Evolutionary conservation across 2,797 vertebrate genomes (phyloP).

Genomic region (Parauchenoglanis ngamensis): DNA sequence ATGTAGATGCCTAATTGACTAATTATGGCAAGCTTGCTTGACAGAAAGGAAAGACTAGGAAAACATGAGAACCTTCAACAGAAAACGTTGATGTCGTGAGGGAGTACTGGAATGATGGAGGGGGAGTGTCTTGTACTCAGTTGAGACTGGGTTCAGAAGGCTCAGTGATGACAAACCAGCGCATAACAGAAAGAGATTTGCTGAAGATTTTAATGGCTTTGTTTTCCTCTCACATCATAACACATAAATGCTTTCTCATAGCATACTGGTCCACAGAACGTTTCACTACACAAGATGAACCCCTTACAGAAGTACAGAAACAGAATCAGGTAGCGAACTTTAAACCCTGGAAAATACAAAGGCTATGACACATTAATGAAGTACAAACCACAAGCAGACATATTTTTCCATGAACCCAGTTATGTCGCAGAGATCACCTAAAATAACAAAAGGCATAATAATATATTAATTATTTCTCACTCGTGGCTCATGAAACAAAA

Average conservation of each 20-base stretch:
- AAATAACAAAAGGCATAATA: not conserved
- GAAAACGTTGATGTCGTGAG: not conserved
- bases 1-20: not conserved
- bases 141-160: not conserved
- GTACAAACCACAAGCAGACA: not conserved
- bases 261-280: not conserved
- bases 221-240: conserved; percentile 20
- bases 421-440: not conserved
- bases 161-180: conserved; percentile 22
- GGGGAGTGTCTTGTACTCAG: not conserved
- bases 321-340: not conserved
- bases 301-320: not conserved
- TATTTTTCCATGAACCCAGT: not conserved
- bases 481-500: not conserved
- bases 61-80: not conserved
- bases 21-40: conserved; percentile 1
- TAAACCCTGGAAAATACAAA: not conserved
- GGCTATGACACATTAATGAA: not conserved
- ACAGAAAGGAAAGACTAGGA: not conserved
- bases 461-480: conserved; percentile 27
- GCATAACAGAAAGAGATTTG: not conserved
- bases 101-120: not conserved
- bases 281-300: conserved; percentile 5
- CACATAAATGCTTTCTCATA: not conserved
- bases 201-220: conserved; percentile 48